Evolutionary conservation across 2,797 vertebrate species (phyloP).

Genomic region (Salarias fasciatus): DNA sequence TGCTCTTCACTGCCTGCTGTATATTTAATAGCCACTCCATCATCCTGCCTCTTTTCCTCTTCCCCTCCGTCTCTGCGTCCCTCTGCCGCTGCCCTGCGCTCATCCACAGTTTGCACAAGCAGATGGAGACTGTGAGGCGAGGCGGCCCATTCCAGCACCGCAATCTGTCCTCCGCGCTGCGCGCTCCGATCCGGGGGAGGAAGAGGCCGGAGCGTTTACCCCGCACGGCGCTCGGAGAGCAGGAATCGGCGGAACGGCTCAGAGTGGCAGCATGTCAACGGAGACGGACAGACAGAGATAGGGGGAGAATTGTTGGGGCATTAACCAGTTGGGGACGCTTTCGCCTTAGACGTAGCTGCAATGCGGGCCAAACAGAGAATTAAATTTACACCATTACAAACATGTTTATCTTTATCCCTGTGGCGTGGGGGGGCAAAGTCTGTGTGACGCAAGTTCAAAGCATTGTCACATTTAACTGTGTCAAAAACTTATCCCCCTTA

Average conservation of each 20-base stretch:
- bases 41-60: slow-evolving; percentile 75
- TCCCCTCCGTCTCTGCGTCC: slow-evolving; percentile 44
- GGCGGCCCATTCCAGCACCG: slow-evolving; percentile 79
- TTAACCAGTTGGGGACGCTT: slow-evolving; percentile 71
- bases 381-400: slow-evolving; percentile 86
- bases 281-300: slow-evolving; percentile 62
- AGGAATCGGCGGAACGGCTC: slow-evolving; percentile 69
- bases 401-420: slow-evolving; percentile 82
- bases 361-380: slow-evolving; percentile 73
- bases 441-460: slow-evolving; percentile 81
- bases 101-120: slow-evolving; percentile 69
- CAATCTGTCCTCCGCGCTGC: slow-evolving; percentile 80
- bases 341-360: slow-evolving; percentile 42
- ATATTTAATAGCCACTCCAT: slow-evolving; percentile 86
- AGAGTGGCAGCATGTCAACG: slow-evolving; percentile 77
- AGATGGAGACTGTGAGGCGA: slow-evolving; percentile 85
- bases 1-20: slow-evolving; percentile 78
- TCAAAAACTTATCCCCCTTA: slow-evolving; percentile 71
- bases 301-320: slow-evolving; percentile 60
- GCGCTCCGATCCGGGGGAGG: slow-evolving; percentile 67
- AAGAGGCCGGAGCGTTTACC: slow-evolving; percentile 59
- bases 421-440: slow-evolving; percentile 65
- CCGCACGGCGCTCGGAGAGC: slow-evolving; percentile 61
- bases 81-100: slow-evolving; percentile 47
- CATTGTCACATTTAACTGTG: slow-evolving; percentile 77